Base-by-base conservation (phyloP, 2,797 vertebrate genomes). In the Gymnothorax javanicus region DNA sequence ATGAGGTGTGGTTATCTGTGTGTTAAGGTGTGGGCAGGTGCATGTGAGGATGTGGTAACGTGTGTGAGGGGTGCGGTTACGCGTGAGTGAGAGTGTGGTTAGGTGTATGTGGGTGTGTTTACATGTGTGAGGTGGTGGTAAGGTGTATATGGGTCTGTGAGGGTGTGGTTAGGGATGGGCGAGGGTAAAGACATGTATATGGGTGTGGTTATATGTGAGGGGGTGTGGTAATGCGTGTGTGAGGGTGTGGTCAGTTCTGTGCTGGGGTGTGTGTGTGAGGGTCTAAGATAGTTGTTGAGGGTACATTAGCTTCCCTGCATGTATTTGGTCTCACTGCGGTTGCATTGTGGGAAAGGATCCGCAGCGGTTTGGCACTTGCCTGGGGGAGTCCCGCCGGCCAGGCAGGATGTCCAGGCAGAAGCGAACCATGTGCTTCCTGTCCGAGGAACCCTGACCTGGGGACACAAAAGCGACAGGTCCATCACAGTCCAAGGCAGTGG, bases 361-460 rank as follows among this genome's bases (percentile, higher is more conserved):
- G 1, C 33, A n/a, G 43, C 17, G 17, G 75, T 20, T 54, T 54
- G 50, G 75, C 15, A 79, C 75, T 79, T 79, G 50, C 75, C 75
- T 54, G 75, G 52, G 43, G 50, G 75, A 79, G 75, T 79, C 75
- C n/a, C 8, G 75, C 50, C 52, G 75, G 73, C 17, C 0, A 23
- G 75, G 75, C 15, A 27, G 43, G 17, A 52, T 2, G 50, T 54
- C 50, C 75, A 79, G 50, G 43, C 75, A 79, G 75, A 79, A 79
- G 17, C 75, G 75, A 20, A 79, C 75, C 50, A 56, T 79, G 75
- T 54, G 75, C 82, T 59, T 59, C 23, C 82, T 83, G n/a, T 17
- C 7, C n/a, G 25, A 59, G 25, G 4, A 15, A 12, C 27, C 82
- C 25, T 56, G 7, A 6, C 4, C 82, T 59, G 82, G 60, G 82